phyloP scores from a whole-genome alignment of 35 echinoderm and acorn worm genomes.

The Amphiura filiformis region DNA sequence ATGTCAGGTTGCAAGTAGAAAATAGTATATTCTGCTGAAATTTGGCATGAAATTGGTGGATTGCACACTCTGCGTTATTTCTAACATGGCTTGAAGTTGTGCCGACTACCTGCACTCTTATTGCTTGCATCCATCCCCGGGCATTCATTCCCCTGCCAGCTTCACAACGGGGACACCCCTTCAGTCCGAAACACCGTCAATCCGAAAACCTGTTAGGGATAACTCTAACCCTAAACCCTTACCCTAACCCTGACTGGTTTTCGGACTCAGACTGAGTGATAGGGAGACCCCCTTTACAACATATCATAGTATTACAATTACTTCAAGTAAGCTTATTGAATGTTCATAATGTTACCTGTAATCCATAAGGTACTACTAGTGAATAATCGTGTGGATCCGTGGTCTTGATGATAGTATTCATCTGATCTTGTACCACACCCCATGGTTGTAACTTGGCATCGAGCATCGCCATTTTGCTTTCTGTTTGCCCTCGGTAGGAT shows the following conservation, averaged over 20 bases:
- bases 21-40: too few relatives aligned
- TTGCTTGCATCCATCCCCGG: too few relatives aligned
- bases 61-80: too few relatives aligned
- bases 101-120: too few relatives aligned
- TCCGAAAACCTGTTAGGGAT: background rate
- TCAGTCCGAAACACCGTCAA: background rate
- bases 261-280: background rate
- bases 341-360: constrained; percentile 54
- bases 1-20: too few relatives aligned
- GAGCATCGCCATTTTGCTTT: constrained; percentile 43
- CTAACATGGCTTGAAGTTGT: too few relatives aligned
- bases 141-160: too few relatives aligned
- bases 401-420: constrained; percentile 49
- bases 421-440: constrained; percentile 48
- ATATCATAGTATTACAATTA: too few relatives aligned
- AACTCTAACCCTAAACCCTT: background rate
- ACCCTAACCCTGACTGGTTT: background rate
- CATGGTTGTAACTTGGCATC: constrained; percentile 81
- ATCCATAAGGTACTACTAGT: constrained; percentile 78
- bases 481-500: too few relatives aligned
- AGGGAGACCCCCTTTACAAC: too few relatives aligned
- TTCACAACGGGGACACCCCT: background rate
- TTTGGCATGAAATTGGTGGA: too few relatives aligned
- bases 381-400: constrained; percentile 66
- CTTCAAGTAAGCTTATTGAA: background rate